Evolutionary conservation across 2,113 vertebrate species (phyloP), one percentile per base, ranked within the genome.

Genomic region (Corvus cornix): DNA sequence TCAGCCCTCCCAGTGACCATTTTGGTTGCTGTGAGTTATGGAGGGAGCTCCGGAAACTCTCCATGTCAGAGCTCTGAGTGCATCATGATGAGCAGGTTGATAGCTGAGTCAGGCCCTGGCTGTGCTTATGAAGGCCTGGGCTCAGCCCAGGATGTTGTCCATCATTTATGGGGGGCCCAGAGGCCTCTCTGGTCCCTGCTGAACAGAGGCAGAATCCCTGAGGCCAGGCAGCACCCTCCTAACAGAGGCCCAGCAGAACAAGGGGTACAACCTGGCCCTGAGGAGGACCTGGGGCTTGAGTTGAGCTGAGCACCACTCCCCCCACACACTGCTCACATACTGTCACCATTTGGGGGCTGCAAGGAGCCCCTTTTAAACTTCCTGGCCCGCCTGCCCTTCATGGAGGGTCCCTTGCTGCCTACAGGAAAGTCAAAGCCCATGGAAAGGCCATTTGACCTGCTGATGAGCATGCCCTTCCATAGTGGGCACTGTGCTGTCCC

Each of bases 71-170:
- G 27, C 11, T 60, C 55, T 43, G 46, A 13, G 33, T 19, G 17
- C 43, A 31, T 33, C 21, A 6, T 7, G 27, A 16, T 0, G 2
- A 64, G 7, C 0, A 0, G 23, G 9, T 21, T 41, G 53, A 14
- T 0, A 2, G 17, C 56, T n/a, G 41, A 78, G 33, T 16, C 33
- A 43, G 31, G 11, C 16, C 30, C n/a, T 52, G 59, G 13, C 19
- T 3, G 0, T 76, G 22, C 63, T 90, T 24, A 7, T 1, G 2
- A 52, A 58, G 30, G 28, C 46, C 43, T 5, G 5, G 21, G 44
- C 35, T 80, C 35, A 51, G 48, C 18, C 21, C 1, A 7, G 43
- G 22, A 14, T 4, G 19, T 21, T 76, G 18, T 16, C 30, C 49
- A 10, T 39, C 39, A 11, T 28, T 56, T 30, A 7, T 27, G 39